Percentiles rank a stretch among this genome's conserved stretches.
These are phyloP conservation scores for Copidosoma aretas DNA, from an alignment of 2,888 invertebrate species.

Conservation along the genomic window DNA sequence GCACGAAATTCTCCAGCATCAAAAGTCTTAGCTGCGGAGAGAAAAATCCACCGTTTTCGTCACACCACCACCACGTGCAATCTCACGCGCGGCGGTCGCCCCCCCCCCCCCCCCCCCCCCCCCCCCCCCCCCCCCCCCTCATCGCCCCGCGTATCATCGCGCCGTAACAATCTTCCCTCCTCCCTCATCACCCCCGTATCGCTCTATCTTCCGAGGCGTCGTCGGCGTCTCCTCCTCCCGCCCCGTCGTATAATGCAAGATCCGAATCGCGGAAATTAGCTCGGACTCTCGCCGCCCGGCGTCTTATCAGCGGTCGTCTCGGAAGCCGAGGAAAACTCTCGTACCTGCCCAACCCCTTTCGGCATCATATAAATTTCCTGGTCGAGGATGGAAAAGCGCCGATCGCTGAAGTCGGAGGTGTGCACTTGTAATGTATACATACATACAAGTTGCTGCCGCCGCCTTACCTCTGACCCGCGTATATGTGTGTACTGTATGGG, in stretches of 20 bases:
- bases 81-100: conserved; percentile 34
- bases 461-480: conserved; percentile 56
- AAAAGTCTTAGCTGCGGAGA: too few relatives aligned
- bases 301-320: conserved; percentile 6
- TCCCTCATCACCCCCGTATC: background rate
- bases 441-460: conserved; percentile 51
- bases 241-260: conserved; percentile 37
- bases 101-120: background rate
- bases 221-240: too few relatives aligned
- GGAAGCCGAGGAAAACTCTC: too few relatives aligned
- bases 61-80: too few relatives aligned
- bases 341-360: background rate
- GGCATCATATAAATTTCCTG: background rate
- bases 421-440: conserved; percentile 25
- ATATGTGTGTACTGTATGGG: too few relatives aligned
- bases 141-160: conserved; percentile 31
- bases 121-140: background rate
- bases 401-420: conserved; percentile 60
- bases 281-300: conserved; percentile 27
- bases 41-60: too few relatives aligned
- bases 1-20: too few relatives aligned
- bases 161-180: background rate
- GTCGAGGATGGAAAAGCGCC: conserved; percentile 50
- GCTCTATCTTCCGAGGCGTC: background rate
- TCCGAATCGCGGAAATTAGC: conserved; percentile 52